Evolutionary conservation across 2,888 invertebrate species (phyloP).

Genomic region (Yponomeuta malinellus): DNA sequence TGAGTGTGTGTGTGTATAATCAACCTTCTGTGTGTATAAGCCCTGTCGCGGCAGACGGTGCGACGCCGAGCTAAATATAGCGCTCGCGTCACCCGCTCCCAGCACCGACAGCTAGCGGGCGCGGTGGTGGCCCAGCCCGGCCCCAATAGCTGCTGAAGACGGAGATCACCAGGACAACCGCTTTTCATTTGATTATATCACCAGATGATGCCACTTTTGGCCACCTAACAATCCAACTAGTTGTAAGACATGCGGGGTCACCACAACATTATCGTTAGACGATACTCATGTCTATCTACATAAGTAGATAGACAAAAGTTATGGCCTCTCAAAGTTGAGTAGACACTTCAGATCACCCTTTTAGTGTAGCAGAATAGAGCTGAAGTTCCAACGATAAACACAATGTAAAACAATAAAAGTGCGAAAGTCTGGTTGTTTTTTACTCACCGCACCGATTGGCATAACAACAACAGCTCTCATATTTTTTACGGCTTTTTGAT

Average conservation of each 20-base stretch:
- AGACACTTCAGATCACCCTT: not conserved
- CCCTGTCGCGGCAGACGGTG: not conserved
- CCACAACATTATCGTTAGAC: not conserved
- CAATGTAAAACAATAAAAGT: too few relatives aligned
- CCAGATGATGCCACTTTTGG: not conserved
- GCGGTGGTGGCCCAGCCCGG: not conserved
- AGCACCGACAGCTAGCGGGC: not conserved
- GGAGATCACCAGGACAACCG: not conserved
- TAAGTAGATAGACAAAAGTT: not conserved
- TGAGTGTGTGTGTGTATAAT: not conserved
- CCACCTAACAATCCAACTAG: not conserved
- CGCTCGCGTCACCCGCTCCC: not conserved
- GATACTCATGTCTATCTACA: not conserved
- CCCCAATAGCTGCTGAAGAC: not conserved
- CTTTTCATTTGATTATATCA: not conserved
- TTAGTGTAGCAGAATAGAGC: not conserved
- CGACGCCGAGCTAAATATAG: slow-evolving; percentile 1
- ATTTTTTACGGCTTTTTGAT: too few relatives aligned
- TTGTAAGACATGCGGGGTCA: not conserved
- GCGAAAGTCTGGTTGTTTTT: not conserved
- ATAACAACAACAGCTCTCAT: not conserved
- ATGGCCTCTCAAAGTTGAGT: not conserved
- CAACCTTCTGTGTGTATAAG: not conserved
- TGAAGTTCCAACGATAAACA: not conserved
- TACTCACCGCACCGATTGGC: not conserved